Evolutionary conservation across 2,888 invertebrate genomes (phyloP), one percentile per base, ranked within the genome.

Genomic region (Iphiclides podalirius): DNA sequence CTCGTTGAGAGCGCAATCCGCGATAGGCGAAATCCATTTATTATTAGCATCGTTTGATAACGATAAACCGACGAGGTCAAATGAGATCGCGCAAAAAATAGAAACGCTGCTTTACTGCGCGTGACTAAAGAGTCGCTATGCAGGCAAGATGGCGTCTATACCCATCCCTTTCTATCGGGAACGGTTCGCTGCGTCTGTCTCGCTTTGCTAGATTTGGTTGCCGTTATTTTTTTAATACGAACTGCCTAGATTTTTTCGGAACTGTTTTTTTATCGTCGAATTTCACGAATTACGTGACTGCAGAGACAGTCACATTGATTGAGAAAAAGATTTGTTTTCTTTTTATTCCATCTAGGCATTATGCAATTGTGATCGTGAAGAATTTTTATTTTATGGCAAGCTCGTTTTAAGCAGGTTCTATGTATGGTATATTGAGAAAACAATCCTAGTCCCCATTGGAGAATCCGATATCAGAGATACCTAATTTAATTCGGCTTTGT

Each of bases 61-160:
- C 81, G 86, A 87, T 87, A 85, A 83, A 83, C 72, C 77, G 79
- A 80, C 81, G 86, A 86, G 86, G 86, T 85, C 85, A 85, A 78
- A 75, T 74, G 72, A 78, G 78, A 81, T 66, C 77, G 75, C 72
- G 79, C 83, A 87, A 87, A 84, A 87, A 86, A 84, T 87, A 82
- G 83, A 83, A 86, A 85, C 81, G 77, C 74, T 75, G 79, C 70
- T 76, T 76, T 72, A 75, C 72, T 75, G 81, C 79, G 83, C 85
- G 85, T 85, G 85, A 85, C 84, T 79, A 79, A 82, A 85, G 70
- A 74, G 70, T 72, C 72, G 73, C 75, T 72, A 75, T 80, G 78
- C 80, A 79, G 72, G 73, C 80, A 83, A 84, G 75, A 86, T 80
- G 79, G 79, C 85, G 83, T 68, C 66, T 61, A 66, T 59, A 55